Conservation (phyloP, 2,113 vertebrate genomes). For the Dinomys branickii region DNA sequence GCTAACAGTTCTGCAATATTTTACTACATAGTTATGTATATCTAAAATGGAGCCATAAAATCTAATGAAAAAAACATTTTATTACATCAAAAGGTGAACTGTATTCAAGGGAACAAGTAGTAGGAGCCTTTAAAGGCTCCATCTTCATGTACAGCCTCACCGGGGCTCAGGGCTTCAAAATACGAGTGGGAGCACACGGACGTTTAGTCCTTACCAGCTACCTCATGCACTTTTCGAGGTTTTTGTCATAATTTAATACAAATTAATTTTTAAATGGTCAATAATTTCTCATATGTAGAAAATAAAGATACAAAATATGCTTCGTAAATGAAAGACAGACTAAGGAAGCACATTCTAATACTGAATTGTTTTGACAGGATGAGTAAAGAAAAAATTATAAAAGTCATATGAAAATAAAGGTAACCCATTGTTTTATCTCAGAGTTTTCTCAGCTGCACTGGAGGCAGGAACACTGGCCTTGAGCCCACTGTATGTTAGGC, state of each 20-base stretch:
- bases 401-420: background rate
- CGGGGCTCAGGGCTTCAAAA: background rate
- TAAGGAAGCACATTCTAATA: background rate
- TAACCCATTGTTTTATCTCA: background rate
- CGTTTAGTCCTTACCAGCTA: background rate
- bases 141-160: background rate
- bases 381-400: background rate
- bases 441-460: background rate
- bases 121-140: background rate
- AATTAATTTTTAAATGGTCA: background rate
- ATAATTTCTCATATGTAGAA: background rate
- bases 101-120: background rate
- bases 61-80: background rate
- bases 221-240: background rate
- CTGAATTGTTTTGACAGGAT: background rate
- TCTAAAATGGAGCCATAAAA: background rate
- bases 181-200: background rate
- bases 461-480: background rate
- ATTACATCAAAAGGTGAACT: background rate
- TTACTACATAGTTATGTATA: background rate
- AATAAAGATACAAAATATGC: background rate
- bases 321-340: background rate
- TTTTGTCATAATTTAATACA: constrained; percentile 12
- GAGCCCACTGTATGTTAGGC: background rate
- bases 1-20: background rate